These are phyloP conservation scores for Tapirus terrestris DNA, from an alignment of 2,113 vertebrate genomes.

Conservation along the genomic window DNA sequence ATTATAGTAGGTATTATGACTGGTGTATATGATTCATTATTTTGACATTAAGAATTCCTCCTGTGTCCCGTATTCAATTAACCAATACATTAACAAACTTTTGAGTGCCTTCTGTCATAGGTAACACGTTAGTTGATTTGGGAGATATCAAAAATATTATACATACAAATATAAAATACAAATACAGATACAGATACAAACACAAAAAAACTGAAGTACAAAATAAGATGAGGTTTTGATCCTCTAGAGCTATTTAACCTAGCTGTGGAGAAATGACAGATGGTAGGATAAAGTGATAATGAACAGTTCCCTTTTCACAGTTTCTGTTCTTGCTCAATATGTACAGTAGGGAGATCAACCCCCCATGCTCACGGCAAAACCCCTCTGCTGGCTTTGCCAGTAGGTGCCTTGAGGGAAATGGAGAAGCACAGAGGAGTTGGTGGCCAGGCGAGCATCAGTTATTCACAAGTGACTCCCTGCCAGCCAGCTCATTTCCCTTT, in stretches of 20 bases:
- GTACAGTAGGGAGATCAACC: neutral
- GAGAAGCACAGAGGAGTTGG: neutral
- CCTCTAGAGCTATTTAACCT: neutral
- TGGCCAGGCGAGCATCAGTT: neutral
- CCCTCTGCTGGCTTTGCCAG: neutral
- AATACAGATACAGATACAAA: neutral
- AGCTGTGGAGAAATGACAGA: neutral
- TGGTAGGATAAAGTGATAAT: neutral
- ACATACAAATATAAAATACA: constrained; percentile 1
- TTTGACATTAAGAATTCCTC: neutral
- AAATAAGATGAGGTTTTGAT: neutral
- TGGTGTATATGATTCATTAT: neutral
- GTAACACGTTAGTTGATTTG: neutral
- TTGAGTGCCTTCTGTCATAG: neutral
- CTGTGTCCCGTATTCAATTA: neutral
- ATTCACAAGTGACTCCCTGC: neutral
- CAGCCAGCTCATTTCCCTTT: neutral
- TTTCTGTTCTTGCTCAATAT: neutral
- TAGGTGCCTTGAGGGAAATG: neutral
- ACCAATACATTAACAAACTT: neutral
- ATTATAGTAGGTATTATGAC: neutral
- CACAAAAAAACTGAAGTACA: neutral
- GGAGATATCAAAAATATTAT: neutral
- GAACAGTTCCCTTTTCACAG: neutral
- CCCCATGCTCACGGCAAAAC: neutral